These are phyloP conservation scores for Cyclophora albipunctata DNA, from an alignment of 2,888 invertebrate genomes.

Conservation along the genomic window DNA sequence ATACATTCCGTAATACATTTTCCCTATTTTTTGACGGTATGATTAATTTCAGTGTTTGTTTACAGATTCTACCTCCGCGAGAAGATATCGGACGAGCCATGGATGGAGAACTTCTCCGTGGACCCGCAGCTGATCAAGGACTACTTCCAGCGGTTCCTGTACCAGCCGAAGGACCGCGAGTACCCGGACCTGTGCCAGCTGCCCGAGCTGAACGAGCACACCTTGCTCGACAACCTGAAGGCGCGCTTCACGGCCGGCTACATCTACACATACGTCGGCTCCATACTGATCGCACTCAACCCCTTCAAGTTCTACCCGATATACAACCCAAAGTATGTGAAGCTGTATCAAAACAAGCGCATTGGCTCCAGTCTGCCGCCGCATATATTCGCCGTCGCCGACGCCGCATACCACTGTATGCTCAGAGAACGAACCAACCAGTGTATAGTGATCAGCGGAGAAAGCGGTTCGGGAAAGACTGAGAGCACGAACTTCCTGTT, in stretches of 20 bases:
- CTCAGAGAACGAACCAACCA: constrained; percentile 89
- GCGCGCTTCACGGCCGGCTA: constrained; percentile 92
- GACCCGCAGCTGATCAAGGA: constrained; percentile 94
- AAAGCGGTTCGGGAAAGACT: constrained; percentile 97
- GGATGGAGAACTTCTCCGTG: constrained; percentile 91
- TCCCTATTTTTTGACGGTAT: constrained; percentile 11
- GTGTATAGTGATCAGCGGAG: constrained; percentile 96
- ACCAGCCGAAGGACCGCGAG: constrained; percentile 94
- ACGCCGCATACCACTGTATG: constrained; percentile 96
- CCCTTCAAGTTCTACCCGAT: constrained; percentile 97
- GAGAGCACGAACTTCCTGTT: constrained; percentile 96
- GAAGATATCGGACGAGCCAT: constrained; percentile 87
- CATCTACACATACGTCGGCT: constrained; percentile 97
- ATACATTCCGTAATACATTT: constrained; percentile 2
- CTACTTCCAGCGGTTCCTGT: constrained; percentile 92
- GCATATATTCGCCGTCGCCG: constrained; percentile 97
- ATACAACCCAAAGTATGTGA: constrained; percentile 98
- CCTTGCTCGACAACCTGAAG: constrained; percentile 91
- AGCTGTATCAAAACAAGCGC: constrained; percentile 94
- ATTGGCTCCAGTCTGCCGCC: constrained; percentile 94
- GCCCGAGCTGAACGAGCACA: constrained; percentile 95
- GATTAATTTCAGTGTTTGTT: constrained; percentile 12
- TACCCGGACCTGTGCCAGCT: constrained; percentile 97
- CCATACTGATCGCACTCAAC: constrained; percentile 95
- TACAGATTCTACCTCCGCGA: constrained; percentile 89